phyloP scores from a whole-genome alignment of 2,888 invertebrate genomes.

The Caenorhabditis sulstoni region DNA sequence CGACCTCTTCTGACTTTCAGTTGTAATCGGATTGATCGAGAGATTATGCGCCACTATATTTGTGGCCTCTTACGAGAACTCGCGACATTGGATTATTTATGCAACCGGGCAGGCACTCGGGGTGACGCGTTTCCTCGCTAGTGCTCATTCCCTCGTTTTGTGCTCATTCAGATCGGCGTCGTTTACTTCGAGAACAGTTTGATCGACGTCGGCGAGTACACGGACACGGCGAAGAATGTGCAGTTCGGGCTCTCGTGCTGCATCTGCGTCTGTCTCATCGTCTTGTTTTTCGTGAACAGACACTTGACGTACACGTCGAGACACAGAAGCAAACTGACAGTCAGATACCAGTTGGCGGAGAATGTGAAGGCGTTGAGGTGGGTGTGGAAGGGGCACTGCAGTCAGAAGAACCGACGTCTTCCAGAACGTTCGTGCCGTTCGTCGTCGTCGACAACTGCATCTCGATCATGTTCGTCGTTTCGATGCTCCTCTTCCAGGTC shows the following conservation, averaged over 20 bases:
- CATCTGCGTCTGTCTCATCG: constrained; percentile 44
- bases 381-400: background rate
- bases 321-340: constrained; percentile 44
- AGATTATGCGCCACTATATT: constrained; percentile 58
- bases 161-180: constrained; percentile 22
- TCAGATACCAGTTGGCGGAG: constrained; percentile 57
- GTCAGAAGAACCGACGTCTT: constrained; percentile 4
- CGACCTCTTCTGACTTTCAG: constrained; percentile 27
- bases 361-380: constrained; percentile 59
- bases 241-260: constrained; percentile 49
- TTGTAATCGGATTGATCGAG: constrained; percentile 61
- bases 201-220: constrained; percentile 25
- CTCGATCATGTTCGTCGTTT: constrained; percentile 55
- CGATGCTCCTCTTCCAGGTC: constrained; percentile 46
- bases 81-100: constrained; percentile 54
- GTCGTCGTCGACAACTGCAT: constrained; percentile 60
- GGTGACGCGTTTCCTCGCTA: constrained; percentile 3
- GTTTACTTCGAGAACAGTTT: constrained; percentile 39
- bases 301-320: constrained; percentile 45
- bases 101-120: constrained; percentile 40
- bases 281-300: constrained; percentile 53
- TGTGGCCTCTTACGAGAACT: constrained; percentile 55
- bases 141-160: too few relatives aligned
- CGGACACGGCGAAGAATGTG: constrained; percentile 39
- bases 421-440: constrained; percentile 61